Evolutionary conservation across 2,113 vertebrate genomes (phyloP), one percentile per base, ranked within the genome.

Genomic region (Petroica traversi): DNA sequence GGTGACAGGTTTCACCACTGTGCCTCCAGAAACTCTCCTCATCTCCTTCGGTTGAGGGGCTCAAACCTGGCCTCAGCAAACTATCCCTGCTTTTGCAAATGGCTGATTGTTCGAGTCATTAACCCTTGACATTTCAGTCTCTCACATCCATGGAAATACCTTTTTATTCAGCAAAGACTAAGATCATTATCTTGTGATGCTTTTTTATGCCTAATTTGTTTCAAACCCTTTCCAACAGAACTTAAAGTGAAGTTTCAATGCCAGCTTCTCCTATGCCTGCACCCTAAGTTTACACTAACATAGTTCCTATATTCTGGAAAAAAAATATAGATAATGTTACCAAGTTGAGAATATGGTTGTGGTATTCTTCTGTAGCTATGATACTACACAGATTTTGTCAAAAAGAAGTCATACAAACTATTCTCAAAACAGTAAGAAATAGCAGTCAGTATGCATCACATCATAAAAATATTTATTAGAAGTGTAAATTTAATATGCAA

Each of bases 241-340:
- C 1, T 33, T 46, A 55, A 3, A 76, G 2, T 0, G 2, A 67
- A 19, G 11, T 59, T 79, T 76, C 4, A 7, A 19, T 51, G 29
- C 23, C 58, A 74, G 5, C 4, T 58, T 23, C 46, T 79, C 19
- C 45, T 25, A 18, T 81, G 33, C 20, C 22, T 84, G 25, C 28
- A 66, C 12, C 52, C 11, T 77, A 51, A 79, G 62, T 38, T 23
- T n/a, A 18, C 7, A 38, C 5, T 76, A 80, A 26, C 8, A 25
- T 40, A 3, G 45, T 76, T 72, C 48, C 26, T 82, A 25, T 5
- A 67, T 55, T 58, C 38, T 29, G 26, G 26, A 38, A 58, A 82
- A 63, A 67, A 54, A 14, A 6, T 23, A 40, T 8, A 41, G 24
- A 25, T 58, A 9, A 29, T 81, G 17, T n/a, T n/a, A 61, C 34